Evolutionary conservation across 2,888 invertebrate genomes (phyloP).

Genomic region (Thyatira batis): DNA sequence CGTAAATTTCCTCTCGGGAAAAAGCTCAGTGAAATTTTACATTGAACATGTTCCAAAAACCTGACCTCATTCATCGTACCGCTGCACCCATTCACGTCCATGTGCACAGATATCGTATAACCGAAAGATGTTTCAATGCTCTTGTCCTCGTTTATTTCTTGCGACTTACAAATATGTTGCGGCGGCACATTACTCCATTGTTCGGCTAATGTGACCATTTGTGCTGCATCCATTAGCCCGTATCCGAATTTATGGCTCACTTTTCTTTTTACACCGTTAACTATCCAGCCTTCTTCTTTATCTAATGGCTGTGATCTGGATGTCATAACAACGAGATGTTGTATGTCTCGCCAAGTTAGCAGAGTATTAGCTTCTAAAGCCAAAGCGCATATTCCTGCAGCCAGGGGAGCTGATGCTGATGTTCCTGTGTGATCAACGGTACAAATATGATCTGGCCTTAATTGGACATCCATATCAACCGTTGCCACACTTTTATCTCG

Average conservation of each 20-base stretch:
- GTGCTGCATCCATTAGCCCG: conserved; percentile 98
- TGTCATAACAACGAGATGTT: conserved; percentile 95
- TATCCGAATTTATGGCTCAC: conserved; percentile 99
- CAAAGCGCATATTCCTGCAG: conserved; percentile 96
- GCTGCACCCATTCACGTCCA: conserved; percentile 95
- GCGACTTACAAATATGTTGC: conserved; percentile 97
- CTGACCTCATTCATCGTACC: conserved; percentile 93
- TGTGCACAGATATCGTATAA: conserved; percentile 89
- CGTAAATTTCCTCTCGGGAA: conserved; percentile 96
- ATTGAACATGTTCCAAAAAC: conserved; percentile 98
- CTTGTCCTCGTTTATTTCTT: conserved; percentile 92
- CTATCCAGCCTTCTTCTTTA: conserved; percentile 96
- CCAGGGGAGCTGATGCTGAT: conserved; percentile 96
- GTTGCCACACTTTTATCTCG: conserved; percentile 95
- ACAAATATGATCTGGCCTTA: conserved; percentile 93
- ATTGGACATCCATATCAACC: conserved; percentile 93
- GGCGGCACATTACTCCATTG: conserved; percentile 97
- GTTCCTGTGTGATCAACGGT: conserved; percentile 96
- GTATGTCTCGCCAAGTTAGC: conserved; percentile 98
- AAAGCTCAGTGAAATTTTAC: conserved; percentile 94
- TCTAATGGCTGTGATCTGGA: conserved; percentile 93
- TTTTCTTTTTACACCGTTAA: conserved; percentile 96
- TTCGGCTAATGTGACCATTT: conserved; percentile 95
- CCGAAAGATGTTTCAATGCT: conserved; percentile 89
- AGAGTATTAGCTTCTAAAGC: conserved; percentile 96